These are phyloP conservation scores for Colaptes auratus DNA, from an alignment of 2,113 vertebrate species.

Conservation along the genomic window DNA sequence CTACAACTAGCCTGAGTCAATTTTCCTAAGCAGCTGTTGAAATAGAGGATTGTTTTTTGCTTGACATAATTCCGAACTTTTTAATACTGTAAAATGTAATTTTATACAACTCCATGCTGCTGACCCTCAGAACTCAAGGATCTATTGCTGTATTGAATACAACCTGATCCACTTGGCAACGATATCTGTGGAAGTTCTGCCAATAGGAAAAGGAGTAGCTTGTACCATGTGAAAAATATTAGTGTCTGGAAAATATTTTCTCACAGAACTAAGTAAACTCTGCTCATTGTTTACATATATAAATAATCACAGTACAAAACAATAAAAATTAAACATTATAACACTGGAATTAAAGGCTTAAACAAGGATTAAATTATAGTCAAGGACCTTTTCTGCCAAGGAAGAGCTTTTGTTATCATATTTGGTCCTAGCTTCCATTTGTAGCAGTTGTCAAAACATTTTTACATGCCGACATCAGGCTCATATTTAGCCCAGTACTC, in stretches of 20 bases:
- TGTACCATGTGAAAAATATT: not conserved
- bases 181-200: not conserved
- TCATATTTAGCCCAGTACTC: not conserved
- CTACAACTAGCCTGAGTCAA: not conserved
- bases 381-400: not conserved
- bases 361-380: not conserved
- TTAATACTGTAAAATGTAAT: not conserved
- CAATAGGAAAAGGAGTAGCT: not conserved
- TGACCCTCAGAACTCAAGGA: not conserved
- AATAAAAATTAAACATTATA: not conserved
- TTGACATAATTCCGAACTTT: not conserved
- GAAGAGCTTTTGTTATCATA: not conserved
- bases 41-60: not conserved
- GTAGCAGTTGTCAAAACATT: not conserved
- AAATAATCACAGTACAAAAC: not conserved
- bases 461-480: not conserved
- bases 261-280: not conserved
- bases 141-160: not conserved
- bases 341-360: not conserved
- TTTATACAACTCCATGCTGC: not conserved
- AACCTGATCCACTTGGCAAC: not conserved
- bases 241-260: slow-evolving; percentile 13
- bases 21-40: not conserved
- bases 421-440: not conserved
- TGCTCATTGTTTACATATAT: not conserved